A percentile compares a stretch with the other conserved stretches of the same genome.
Evolutionary conservation across 2,888 invertebrate species (phyloP).

Genomic region (Charanyca ferruginea): DNA sequence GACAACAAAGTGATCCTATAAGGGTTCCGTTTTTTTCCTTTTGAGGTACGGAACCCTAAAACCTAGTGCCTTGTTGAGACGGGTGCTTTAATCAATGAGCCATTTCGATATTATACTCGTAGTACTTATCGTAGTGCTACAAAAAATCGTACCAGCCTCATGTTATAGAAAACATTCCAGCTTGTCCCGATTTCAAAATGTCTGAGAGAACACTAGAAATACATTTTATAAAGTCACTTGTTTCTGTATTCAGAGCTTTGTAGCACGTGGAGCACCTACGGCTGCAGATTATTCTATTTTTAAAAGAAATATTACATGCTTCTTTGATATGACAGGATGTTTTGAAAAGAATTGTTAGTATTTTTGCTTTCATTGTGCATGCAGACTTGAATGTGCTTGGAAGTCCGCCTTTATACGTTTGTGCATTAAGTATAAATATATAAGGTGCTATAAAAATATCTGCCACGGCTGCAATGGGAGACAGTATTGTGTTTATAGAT

Average conservation of each 20-base stretch:
- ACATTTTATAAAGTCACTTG: slow-evolving; percentile 47
- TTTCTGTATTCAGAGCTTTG: slow-evolving; percentile 42
- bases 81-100: no score
- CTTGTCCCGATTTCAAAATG: slow-evolving; percentile 19
- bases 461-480: no score
- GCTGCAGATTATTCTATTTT: slow-evolving; percentile 47
- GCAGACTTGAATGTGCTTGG: background rate
- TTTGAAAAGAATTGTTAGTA: slow-evolving; percentile 1
- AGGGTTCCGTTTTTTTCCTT: no score
- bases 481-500: no score
- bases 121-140: no score
- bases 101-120: no score
- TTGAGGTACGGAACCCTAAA: no score
- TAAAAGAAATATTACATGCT: slow-evolving; percentile 36
- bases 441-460: no score
- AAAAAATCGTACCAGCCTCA: background rate
- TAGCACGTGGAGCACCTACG: slow-evolving; percentile 30
- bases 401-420: no score
- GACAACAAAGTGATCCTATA: no score
- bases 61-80: no score
- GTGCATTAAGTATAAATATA: no score
- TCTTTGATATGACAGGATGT: slow-evolving; percentile 33
- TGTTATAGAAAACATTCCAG: background rate
- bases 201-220: slow-evolving; percentile 29
- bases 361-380: slow-evolving; percentile 2